Base-by-base conservation (phyloP, 2,888 invertebrate genomes). In the Parthenolecanium corni region DNA sequence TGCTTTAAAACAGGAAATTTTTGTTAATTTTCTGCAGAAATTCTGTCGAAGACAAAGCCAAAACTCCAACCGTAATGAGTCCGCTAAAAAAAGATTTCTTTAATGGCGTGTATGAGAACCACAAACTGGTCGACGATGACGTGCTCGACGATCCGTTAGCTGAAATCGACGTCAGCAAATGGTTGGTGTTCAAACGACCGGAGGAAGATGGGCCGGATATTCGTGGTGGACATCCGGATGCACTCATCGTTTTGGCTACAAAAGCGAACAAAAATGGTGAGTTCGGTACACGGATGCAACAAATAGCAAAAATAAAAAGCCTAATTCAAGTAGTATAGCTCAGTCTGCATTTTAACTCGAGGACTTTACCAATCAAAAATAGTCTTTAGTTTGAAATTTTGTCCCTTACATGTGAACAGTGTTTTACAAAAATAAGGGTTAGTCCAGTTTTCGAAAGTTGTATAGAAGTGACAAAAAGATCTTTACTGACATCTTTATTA, bases 231-330 rank as follows among this genome's bases (percentile, higher is more conserved):
- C 84, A 89, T 66, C 84, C 91, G 1, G 94, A 97, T 74, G 95
- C 94, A 1, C 82, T 98, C 61, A 85, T 97, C 66, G 93, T 96
- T 46, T 89, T 95, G 72, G 97, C 97, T 52, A 94, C 95, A 64
- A 91, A 91, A 76, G 89, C 91, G 66, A 89, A 89, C 73, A 93
- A 91, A 79, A 86, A 79, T 70, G 82, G 86, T 81, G 76, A 73
- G 73, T 71, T n/a, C n/a, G n/a, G n/a, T n/a, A n/a, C n/a, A n/a
- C n/a, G n/a, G n/a, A n/a, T n/a, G n/a, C n/a, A n/a, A n/a, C n/a
- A n/a, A 56, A 51, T n/a, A n/a, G n/a, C n/a, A n/a, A n/a, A n/a
- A n/a, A n/a, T n/a, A n/a, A n/a, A n/a, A n/a, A n/a, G n/a, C n/a
- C n/a, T n/a, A n/a, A n/a, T n/a, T n/a, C n/a, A n/a, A n/a, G n/a